Evolutionary conservation across 1,140 invertebrate genomes (phyloP).

Genomic region (Diuraphis noxia): DNA sequence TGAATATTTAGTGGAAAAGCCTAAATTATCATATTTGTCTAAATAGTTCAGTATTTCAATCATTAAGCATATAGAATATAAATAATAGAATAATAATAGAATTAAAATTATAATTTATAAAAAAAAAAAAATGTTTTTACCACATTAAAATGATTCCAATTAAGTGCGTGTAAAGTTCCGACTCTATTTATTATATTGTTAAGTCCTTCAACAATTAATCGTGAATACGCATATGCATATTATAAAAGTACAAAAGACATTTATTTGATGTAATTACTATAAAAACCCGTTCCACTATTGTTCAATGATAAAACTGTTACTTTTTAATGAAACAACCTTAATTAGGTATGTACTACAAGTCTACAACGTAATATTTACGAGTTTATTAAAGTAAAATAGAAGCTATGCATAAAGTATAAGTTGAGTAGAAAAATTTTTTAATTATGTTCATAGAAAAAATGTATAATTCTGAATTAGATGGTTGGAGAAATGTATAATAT

Average conservation of each 20-base stretch:
- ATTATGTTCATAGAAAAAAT: neutral
- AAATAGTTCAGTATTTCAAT: neutral
- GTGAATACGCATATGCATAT: neutral
- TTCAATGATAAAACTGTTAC: constrained; percentile 45
- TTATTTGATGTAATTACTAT: constrained; percentile 17
- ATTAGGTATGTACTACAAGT: constrained; percentile 1
- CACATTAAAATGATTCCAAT: neutral
- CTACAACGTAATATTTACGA: constrained; percentile 6
- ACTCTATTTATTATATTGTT: neutral
- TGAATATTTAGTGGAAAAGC: neutral
- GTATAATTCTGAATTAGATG: neutral
- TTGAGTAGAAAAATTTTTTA: neutral
- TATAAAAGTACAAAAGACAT: constrained; percentile 33
- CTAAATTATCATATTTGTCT: neutral
- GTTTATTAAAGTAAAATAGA: constrained; percentile 7
- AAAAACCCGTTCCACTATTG: neutral
- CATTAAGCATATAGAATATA: neutral
- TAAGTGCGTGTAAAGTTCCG: neutral
- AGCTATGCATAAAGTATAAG: neutral
- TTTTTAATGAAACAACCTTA: constrained; percentile 30
- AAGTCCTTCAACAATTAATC: constrained; percentile 33
- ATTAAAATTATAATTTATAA: neutral
- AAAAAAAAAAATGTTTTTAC: neutral
- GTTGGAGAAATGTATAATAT: neutral
- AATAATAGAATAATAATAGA: neutral